Evolutionary conservation across 1,140 invertebrate species (phyloP).

Genomic region (Hestina assimilis): DNA sequence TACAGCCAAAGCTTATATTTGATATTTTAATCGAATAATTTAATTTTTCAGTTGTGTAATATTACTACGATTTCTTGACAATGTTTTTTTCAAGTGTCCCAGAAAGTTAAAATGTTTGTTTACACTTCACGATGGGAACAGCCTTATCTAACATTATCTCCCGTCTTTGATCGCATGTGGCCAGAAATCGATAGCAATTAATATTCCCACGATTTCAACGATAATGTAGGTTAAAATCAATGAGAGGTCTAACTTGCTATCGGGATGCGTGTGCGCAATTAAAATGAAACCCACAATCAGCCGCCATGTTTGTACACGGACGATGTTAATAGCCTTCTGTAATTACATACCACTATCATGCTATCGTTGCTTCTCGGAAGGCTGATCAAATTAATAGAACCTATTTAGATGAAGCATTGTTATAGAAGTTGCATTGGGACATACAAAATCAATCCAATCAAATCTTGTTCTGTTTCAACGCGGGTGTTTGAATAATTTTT

Average conservation of each 20-base stretch:
- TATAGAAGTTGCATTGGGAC: constrained; percentile 16
- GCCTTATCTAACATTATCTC: constrained; percentile 10
- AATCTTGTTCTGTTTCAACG: background rate
- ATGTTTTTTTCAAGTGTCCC: background rate
- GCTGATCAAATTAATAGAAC: constrained; percentile 74
- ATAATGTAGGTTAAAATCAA: constrained; percentile 47
- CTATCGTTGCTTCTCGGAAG: constrained; percentile 73
- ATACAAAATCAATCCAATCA: constrained; percentile 3
- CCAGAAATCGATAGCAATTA: constrained; percentile 59
- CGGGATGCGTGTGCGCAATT: constrained; percentile 74
- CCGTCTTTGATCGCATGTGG: constrained; percentile 6
- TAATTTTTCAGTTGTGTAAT: no score
- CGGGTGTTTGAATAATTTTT: background rate
- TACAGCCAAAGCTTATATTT: no score
- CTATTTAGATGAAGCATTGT: constrained; percentile 47
- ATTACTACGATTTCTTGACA: no score
- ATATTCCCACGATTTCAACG: constrained; percentile 61
- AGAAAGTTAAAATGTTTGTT: background rate
- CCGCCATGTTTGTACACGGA: constrained; percentile 76
- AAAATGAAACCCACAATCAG: constrained; percentile 76
- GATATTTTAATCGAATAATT: no score
- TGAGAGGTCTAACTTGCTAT: constrained; percentile 54
- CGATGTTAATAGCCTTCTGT: constrained; percentile 74
- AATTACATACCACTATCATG: constrained; percentile 75
- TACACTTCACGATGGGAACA: constrained; percentile 1